Percentiles rank a stretch among this genome's conserved stretches.
Conservation (phyloP, 35 echinoderm and acorn worm genomes). For the Heliocidaris erythrogramma region DNA sequence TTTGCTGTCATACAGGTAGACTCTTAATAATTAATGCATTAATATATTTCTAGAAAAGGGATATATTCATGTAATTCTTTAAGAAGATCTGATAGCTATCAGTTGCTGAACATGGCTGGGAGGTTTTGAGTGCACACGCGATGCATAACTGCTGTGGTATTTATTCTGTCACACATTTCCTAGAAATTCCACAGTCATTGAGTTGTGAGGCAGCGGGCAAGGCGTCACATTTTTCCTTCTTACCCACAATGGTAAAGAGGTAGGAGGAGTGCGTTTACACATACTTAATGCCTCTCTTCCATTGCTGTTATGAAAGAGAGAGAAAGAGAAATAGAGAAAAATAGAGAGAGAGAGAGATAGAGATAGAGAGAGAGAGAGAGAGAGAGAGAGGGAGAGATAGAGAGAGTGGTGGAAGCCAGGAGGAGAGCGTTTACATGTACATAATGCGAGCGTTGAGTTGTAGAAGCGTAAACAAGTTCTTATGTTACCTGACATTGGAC, state of each 20-base stretch:
- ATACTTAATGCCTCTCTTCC: background rate
- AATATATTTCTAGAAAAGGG: too few species aligned
- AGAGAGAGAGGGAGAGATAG: too few species aligned
- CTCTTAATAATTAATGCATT: too few species aligned
- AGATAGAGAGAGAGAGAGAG: too few species aligned
- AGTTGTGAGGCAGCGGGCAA: background rate
- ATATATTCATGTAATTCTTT: too few species aligned
- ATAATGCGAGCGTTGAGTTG: conserved; percentile 3
- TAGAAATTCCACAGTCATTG: background rate
- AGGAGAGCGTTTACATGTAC: background rate
- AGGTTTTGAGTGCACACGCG: background rate
- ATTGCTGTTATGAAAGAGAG: too few species aligned
- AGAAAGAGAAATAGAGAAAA: too few species aligned
- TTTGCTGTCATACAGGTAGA: background rate
- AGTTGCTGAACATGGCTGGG: background rate
- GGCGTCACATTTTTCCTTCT: background rate
- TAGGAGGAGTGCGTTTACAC: background rate
- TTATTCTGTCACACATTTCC: background rate
- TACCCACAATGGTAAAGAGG: background rate
- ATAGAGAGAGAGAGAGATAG: too few species aligned
- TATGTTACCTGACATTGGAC: background rate
- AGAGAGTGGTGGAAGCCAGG: background rate
- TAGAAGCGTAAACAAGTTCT: conserved; percentile 3
- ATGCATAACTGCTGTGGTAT: background rate
- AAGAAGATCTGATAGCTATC: too few species aligned